phyloP scores from a whole-genome alignment of 2,113 vertebrate species.

The Asarcornis scutulata region DNA sequence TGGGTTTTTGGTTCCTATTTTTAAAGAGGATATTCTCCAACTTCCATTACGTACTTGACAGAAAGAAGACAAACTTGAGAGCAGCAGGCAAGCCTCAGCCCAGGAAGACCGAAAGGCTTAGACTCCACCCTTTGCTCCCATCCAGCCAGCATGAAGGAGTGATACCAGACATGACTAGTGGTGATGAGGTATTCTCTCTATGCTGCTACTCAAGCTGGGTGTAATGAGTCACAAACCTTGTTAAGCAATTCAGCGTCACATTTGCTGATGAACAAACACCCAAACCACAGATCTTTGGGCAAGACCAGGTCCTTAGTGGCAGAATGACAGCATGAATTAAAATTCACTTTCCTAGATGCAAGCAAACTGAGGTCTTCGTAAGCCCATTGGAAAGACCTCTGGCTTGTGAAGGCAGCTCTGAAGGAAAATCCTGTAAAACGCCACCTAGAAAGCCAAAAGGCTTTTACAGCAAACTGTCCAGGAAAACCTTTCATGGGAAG shows the following conservation, averaged over 20 bases:
- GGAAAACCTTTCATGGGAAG: background rate
- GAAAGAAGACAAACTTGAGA: constrained; percentile 17
- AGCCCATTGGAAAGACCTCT: background rate
- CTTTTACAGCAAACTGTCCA: constrained; percentile 1
- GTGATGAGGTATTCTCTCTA: constrained; percentile 10
- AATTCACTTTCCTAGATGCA: background rate
- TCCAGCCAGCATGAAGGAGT: background rate
- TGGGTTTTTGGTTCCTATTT: background rate
- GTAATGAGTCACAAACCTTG: constrained; percentile 22
- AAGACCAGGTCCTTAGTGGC: background rate
- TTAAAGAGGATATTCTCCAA: background rate
- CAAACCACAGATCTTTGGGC: background rate
- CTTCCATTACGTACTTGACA: background rate
- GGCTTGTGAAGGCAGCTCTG: background rate
- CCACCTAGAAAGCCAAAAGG: background rate
- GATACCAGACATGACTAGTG: constrained; percentile 18
- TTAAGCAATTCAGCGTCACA: constrained; percentile 31
- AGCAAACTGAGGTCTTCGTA: background rate
- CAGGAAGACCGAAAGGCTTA: constrained; percentile 10
- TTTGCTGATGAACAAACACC: background rate
- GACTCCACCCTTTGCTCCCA: constrained; percentile 65
- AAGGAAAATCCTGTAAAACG: constrained; percentile 14
- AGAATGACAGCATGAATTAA: background rate
- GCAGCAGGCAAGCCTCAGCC: constrained; percentile 51
- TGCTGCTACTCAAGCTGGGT: constrained; percentile 6